Evolutionary conservation across 1,140 invertebrate species (phyloP).

Genomic region (Orchestia grillus): DNA sequence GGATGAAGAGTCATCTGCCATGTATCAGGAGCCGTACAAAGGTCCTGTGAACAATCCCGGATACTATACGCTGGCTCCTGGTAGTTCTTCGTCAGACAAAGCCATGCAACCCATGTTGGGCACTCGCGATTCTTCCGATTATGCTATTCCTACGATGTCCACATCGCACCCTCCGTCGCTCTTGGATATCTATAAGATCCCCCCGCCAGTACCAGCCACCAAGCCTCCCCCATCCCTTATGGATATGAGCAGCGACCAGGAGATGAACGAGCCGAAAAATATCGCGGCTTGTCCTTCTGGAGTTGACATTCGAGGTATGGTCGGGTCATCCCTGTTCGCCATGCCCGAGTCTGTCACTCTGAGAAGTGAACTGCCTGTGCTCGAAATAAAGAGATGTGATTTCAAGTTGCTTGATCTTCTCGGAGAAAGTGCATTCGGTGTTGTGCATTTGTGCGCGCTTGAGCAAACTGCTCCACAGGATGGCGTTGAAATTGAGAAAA

Average conservation of each 20-base stretch:
- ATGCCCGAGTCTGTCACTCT: slow-evolving; percentile 70
- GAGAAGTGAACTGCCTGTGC: slow-evolving; percentile 71
- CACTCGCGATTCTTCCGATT: slow-evolving; percentile 67
- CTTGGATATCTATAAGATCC: slow-evolving; percentile 71
- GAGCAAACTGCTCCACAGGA: slow-evolving; percentile 67
- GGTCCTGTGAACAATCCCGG: slow-evolving; percentile 66
- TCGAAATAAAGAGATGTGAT: slow-evolving; percentile 81
- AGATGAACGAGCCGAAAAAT: slow-evolving; percentile 62
- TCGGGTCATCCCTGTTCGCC: slow-evolving; percentile 73
- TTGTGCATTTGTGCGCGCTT: slow-evolving; percentile 73
- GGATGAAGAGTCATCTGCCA: slow-evolving; percentile 73
- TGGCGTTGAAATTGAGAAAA: slow-evolving; percentile 59
- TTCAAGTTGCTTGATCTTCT: slow-evolving; percentile 84
- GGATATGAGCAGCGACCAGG: slow-evolving; percentile 61
- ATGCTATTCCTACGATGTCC: slow-evolving; percentile 64
- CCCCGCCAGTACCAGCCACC: slow-evolving; percentile 68
- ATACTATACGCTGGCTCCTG: slow-evolving; percentile 69
- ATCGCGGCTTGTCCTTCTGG: slow-evolving; percentile 63
- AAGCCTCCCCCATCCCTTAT: slow-evolving; percentile 65
- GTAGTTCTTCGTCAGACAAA: slow-evolving; percentile 75
- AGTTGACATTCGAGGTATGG: slow-evolving; percentile 72
- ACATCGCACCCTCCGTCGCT: slow-evolving; percentile 77
- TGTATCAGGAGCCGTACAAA: slow-evolving; percentile 71
- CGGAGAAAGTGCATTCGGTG: slow-evolving; percentile 84
- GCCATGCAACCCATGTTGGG: slow-evolving; percentile 72